Evolutionary conservation across 2,888 invertebrate genomes (phyloP).

Genomic region (Sialis fuliginosa): DNA sequence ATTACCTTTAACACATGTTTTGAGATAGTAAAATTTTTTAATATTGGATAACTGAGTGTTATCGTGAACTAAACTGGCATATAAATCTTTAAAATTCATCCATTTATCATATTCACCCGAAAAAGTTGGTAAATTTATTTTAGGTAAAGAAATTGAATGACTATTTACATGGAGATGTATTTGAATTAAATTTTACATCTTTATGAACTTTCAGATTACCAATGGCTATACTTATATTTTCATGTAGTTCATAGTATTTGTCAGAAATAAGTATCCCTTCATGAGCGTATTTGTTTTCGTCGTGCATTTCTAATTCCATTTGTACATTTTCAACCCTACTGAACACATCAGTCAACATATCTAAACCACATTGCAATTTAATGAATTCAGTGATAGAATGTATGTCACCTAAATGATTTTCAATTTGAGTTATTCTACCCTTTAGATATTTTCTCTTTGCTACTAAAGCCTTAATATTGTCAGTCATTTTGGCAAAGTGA

Average conservation of each 20-base stretch:
- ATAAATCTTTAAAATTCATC: background rate
- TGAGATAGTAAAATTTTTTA: background rate
- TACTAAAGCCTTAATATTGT: background rate
- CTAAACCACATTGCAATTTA: background rate
- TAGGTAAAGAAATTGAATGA: background rate
- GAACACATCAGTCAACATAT: background rate
- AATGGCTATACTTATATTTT: background rate
- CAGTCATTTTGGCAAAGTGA: slow-evolving; percentile 7
- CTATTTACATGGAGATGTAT: background rate
- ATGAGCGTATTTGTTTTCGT: background rate
- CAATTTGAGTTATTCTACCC: background rate
- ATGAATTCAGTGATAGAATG: background rate
- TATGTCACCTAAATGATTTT: background rate
- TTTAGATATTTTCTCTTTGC: background rate
- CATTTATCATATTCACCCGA: background rate
- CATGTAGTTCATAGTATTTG: background rate
- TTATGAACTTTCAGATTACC: background rate
- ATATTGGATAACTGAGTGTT: background rate
- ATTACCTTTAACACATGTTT: background rate
- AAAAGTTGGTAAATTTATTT: background rate
- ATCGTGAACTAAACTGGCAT: background rate
- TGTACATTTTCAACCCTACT: background rate
- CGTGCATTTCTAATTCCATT: background rate
- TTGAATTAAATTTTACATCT: background rate
- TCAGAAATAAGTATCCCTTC: background rate